Evolutionary conservation across 2,888 invertebrate genomes (phyloP), one percentile per base, ranked within the genome.

Genomic region (Argyresthia goedartella): DNA sequence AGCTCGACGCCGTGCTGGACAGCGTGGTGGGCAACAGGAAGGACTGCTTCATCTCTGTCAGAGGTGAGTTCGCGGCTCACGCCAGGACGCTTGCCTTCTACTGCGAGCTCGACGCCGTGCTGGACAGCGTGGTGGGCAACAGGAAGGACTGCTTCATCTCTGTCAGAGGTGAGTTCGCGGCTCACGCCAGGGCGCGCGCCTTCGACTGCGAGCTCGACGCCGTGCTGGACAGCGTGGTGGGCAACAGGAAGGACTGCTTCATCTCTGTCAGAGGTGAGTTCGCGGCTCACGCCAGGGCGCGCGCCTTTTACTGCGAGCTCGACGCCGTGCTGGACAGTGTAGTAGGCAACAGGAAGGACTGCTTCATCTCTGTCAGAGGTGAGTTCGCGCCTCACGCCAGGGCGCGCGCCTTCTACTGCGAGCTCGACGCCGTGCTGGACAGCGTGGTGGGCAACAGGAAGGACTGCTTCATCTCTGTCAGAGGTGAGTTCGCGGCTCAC

Each of bases 301-400:
- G 98, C 98, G 98, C 98, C 0, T 97, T 95, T 77, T 98, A 98
- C 81, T 93, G 94, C 57, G 98, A 98, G 75, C 95, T 97, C 73
- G 97, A 98, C 75, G 93, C 96, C 1, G 97, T 98, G 15, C 90
- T 98, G 51, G 97, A 98, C 76, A 95, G 97, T 61, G 94, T 94
- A 61, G 89, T 94, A 59, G 97, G 97, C 43, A 97, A 96, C 72
- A 92, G 97, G 66, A 94, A 98, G 71, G 98, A 99, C 70, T 96
- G 95, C 79, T 95, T 95, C 71, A 87, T 94, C 4, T 90, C 93
- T 56, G 88, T 94, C 50, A 89, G 98, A 52, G 94, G 94, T 61
- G 93, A 94, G 52, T 96, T 98, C 75, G 93, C 97, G 0, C 88
- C 92, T 43, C 91, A 93, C 63, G 92, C 93, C 62, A 92, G 94